Evolutionary conservation across 2,888 invertebrate species (phyloP).

Genomic region (Sepioteuthis lessoniana): DNA sequence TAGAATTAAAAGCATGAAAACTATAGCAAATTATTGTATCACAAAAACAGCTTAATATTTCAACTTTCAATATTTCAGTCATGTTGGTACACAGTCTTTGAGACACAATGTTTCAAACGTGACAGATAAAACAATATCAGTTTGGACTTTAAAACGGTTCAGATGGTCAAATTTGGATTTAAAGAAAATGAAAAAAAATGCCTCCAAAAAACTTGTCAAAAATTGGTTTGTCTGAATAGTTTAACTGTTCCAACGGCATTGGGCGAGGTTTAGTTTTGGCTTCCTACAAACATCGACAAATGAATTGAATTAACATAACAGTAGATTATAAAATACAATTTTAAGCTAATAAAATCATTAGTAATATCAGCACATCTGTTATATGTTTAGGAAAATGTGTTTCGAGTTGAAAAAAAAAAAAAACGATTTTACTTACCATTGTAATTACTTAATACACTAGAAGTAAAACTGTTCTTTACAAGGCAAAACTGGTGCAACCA

Average conservation of each 20-base stretch:
- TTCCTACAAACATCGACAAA: neutral
- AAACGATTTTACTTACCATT: constrained; percentile 1
- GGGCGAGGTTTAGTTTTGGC: neutral
- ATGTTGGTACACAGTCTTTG: neutral
- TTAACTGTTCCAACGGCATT: neutral
- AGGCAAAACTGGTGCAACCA: neutral
- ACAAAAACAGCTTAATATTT: neutral
- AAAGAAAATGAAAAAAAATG: neutral
- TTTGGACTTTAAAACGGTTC: neutral
- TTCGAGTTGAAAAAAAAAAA: neutral
- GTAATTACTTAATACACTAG: neutral
- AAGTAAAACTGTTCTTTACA: neutral
- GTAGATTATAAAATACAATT: neutral
- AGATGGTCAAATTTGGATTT: neutral
- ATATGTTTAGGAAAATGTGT: neutral
- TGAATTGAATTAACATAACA: neutral
- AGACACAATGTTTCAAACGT: neutral
- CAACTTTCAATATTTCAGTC: neutral
- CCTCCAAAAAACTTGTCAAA: neutral
- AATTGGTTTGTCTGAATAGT: neutral
- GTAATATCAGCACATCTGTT: neutral
- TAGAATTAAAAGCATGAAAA: too few species aligned
- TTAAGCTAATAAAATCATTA: neutral
- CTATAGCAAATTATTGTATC: neutral
- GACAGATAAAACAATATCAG: neutral